Conservation (phyloP, 1,140 invertebrate genomes). For the Bombyx mandarina region DNA sequence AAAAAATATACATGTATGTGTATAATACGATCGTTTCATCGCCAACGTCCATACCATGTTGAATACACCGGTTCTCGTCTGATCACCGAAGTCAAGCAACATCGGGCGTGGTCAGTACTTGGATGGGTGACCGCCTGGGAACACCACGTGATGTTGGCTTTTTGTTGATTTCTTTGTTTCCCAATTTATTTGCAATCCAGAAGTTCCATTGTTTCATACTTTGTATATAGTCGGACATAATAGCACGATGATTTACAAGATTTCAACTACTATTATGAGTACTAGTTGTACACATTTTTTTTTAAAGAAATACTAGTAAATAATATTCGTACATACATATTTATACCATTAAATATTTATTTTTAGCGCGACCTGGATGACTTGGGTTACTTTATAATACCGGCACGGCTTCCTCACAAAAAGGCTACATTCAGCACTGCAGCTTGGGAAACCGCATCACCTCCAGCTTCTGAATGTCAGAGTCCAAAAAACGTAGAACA, state of each 20-base stretch:
- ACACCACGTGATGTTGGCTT: slow-evolving; percentile 23
- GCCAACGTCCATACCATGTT: too few species aligned
- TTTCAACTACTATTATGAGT: too few species aligned
- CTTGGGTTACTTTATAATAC: slow-evolving; percentile 53
- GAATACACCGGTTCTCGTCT: too few species aligned
- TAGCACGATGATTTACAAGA: too few species aligned
- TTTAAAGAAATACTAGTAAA: too few species aligned
- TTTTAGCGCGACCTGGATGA: slow-evolving; percentile 44
- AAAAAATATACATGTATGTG: too few species aligned
- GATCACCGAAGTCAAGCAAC: slow-evolving; percentile 11
- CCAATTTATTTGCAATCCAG: too few species aligned
- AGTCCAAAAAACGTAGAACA: slow-evolving; percentile 39
- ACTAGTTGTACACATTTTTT: too few species aligned
- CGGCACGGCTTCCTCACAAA: slow-evolving; percentile 34
- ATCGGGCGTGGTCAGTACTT: slow-evolving; percentile 22
- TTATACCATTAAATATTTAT: not conserved
- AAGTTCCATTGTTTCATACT: too few species aligned
- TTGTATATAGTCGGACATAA: too few species aligned
- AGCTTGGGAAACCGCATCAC: slow-evolving; percentile 37
- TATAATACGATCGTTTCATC: too few species aligned
- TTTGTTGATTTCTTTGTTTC: slow-evolving; percentile 6
- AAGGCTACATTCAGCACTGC: slow-evolving; percentile 33
- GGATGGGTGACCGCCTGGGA: slow-evolving; percentile 22
- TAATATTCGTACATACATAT: too few species aligned
- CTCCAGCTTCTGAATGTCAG: slow-evolving; percentile 41